Evolutionary conservation across 2,888 invertebrate species (phyloP), one percentile per base, ranked within the genome.

Genomic region (Hemithea aestivaria): DNA sequence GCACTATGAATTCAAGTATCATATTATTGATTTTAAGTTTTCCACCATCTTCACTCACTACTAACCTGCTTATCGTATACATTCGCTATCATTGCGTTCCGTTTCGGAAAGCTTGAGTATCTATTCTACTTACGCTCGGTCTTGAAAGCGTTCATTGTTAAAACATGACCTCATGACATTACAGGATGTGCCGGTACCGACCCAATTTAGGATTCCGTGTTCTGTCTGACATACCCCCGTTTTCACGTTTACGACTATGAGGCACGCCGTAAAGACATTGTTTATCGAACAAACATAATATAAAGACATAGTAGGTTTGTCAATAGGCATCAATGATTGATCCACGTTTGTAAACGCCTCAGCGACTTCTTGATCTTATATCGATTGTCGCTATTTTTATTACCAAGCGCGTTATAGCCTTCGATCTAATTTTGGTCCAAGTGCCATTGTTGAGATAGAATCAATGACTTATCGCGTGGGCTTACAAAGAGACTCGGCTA

Each of bases 201-300:
- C 73, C 73, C 63, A 71, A 63, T 76, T 78, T 56, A 60, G 59
- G 57, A 58, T 59, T 58, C 62, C 66, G 61, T 66, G 69, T 66
- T 58, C 48, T 50, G 56, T 54, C 40, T 51, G 62, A 55, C 61
- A 61, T 60, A 62, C 64, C 67, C 53, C 62, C 66, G 55, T 67
- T 69, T 56, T 48, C 43, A 53, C 56, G 59, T 77, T 77, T 76
- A 77, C 66, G 65, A 62, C 59, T 48, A 48, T 61, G 50, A 50
- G 55, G 58, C 68, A 70, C 67, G 68, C 61, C 57, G 66, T 73
- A 67, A 72, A 70, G 62, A 61, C 57, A 70, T 66, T 59, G 62
- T 66, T 66, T 71, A 71, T 68, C 62, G 60, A 64, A 54, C 61
- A 54, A 65, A 66, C 61, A 55, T 48, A 10, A 41, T 32, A 32